A percentile compares a stretch with the other conserved stretches of the same genome.
These are phyloP conservation scores for Brachyalestes nurse DNA, from an alignment of 2,797 vertebrate species.

Conservation along the genomic window DNA sequence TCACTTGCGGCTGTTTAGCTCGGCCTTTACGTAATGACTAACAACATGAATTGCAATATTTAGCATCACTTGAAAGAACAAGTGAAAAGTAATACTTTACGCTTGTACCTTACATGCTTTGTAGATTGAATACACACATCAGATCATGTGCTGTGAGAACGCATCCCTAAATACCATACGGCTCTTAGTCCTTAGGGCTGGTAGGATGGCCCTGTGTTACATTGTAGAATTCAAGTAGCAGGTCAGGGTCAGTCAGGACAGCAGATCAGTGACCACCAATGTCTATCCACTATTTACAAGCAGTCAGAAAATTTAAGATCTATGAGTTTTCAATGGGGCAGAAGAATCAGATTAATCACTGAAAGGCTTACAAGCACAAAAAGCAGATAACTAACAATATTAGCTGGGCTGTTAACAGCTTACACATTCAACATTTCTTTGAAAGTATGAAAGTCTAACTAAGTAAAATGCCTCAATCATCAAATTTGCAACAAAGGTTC, in stretches of 20 bases:
- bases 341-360: constrained; percentile 4
- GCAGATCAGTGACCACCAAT: neutral
- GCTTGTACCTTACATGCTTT: too few species aligned
- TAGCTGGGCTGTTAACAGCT: constrained; percentile 15
- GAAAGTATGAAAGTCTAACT: constrained; percentile 19
- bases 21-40: constrained; percentile 6
- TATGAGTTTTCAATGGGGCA: neutral
- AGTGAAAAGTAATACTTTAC: neutral
- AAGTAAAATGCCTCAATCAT: constrained; percentile 61
- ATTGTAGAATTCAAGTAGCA: neutral
- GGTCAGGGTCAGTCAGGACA: neutral
- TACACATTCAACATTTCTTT: constrained; percentile 25
- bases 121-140: neutral
- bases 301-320: neutral
- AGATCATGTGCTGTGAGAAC: neutral
- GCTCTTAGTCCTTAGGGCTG: neutral
- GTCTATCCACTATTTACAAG: neutral
- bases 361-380: constrained; percentile 26
- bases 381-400: neutral
- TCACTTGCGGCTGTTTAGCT: constrained; percentile 28
- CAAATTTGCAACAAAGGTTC: constrained; percentile 50
- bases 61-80: neutral
- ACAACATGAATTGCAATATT: neutral
- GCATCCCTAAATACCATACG: neutral
- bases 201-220: neutral